Percentiles rank a stretch among this genome's conserved stretches.
phyloP scores from a whole-genome alignment of 37 sponge, comb jelly and placozoan genomes.

The Cladorhizidae sp. region DNA sequence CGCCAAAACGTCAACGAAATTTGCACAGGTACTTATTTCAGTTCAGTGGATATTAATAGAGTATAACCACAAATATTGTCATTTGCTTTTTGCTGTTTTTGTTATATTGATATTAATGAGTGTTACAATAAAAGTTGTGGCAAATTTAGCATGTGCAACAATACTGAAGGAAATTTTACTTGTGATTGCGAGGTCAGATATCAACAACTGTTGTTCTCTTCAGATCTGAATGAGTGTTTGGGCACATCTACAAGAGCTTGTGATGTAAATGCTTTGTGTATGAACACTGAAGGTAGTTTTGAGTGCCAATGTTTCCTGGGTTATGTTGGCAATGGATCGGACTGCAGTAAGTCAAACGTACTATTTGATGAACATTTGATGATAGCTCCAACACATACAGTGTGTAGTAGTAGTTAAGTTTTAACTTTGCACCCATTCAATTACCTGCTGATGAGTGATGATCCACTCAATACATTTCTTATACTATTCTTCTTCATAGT shows the following conservation, averaged over 20 bases:
- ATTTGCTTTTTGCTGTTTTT: background rate
- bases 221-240: conserved; percentile 49
- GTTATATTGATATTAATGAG: conserved; percentile 28
- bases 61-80: no score
- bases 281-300: conserved; percentile 50
- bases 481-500: no score
- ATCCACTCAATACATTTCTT: no score
- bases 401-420: no score
- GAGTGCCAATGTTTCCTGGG: conserved; percentile 48
- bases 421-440: no score
- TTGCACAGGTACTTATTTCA: background rate
- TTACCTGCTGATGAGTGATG: no score
- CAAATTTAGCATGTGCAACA: background rate
- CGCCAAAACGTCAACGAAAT: background rate
- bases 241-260: background rate
- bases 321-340: background rate
- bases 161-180: conserved; percentile 28
- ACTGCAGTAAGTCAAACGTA: conserved; percentile 24
- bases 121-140: conserved; percentile 13
- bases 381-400: no score
- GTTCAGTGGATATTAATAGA: background rate
- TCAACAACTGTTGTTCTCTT: background rate
- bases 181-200: conserved; percentile 15
- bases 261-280: conserved; percentile 34
- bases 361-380: no score